Base-by-base conservation (phyloP, 2,888 invertebrate species). In the Criorhina ranunculi region DNA sequence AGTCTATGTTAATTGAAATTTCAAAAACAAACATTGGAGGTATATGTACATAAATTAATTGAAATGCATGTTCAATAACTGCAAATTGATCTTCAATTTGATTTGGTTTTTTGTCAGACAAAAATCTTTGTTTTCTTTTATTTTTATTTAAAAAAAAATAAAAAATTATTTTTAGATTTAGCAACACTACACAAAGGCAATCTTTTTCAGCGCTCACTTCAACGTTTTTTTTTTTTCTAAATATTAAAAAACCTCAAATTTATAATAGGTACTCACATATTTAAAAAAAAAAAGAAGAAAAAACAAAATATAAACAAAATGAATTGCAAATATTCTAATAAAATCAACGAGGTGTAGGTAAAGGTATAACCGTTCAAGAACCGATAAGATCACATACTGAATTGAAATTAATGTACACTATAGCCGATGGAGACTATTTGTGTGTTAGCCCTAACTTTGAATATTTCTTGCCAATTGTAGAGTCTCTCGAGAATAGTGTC, bases 321-420 rank as follows among this genome's bases (percentile, higher is more conserved):
- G 19, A 40, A 12, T 46, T n/a, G 15, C 37, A 55, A 40, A 29
- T 42, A 24, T 24, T 57, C 2, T 29, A 17, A 35, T 12, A 44
- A 59, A 15, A 24, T 1, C 15, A 49, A 79, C n/a, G 49, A 57
- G 37, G 24, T 4, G 24, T 24, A 24, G 24, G 24, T 24, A 57
- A 46, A 37, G 53, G 42, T 67, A 59, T 66, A 79, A 72, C 79
- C 72, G 46, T 29, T 8, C 79, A 73, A 79, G 72, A 79, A 66
- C 72, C 72, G 72, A 79, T 72, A 66, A 66, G 64, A 73, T 79
- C 72, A 72, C 51, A 66, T 31, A 79, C 79, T 79, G 64, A 79
- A 72, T 64, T 72, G 72, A 72, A n/a, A 72, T 51, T 64, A 66
- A 24, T 66, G 37, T 66, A 66, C 57, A 59, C 64, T 59, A 72